Evolutionary conservation across 92 coral and sea anemone species (phyloP), one percentile per base, ranked within the genome.

Genomic region (Phenganax subtilis): DNA sequence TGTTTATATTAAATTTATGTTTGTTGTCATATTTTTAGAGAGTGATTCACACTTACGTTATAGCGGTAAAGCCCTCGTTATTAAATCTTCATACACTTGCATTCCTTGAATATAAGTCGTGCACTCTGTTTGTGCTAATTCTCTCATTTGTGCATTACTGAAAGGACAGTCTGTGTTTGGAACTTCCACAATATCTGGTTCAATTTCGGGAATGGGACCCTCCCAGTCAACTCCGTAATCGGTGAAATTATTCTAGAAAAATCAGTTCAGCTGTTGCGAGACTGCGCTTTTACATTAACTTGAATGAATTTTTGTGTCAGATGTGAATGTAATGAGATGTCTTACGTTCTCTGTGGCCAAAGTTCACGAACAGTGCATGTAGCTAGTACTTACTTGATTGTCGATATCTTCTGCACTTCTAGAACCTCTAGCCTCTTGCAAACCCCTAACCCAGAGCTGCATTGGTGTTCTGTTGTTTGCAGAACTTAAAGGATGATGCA

Each of bases 181-280:
- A 54, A 87, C 90, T 25, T 84, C 83, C 9, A 87, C 89, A 56
- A 54, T 67, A 12, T 64, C 82, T 65, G 90, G 57, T 47, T 83
- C 60, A 71, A 84, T 74, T 75, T 84, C 87, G 30, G 90, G 87
- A 52, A 87, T 80, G 71, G 85, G 90, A 31, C 87, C 87, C 14
- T 66, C 72, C 90, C 90, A 87, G 76, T 87, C 90, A 79, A 84
- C 75, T 17, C 90, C 90, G 62, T 84, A 84, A 57, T 71, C 57
- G 75, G 56, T 25, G 71, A 10, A 20, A 56, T 79, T 56, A 82
- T 67, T 60, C 85, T 82, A 75, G n/a, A n/a, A 14, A 73, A 73
- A 73, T 10, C n/a, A 53, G 54, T 73, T 14, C 12, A 27, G 7
- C 0, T 68, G 5, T 29, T 30, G 47, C 16, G 6, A 30, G 15